Percentiles rank a stretch among this genome's conserved stretches.
Evolutionary conservation across 2,797 vertebrate species (phyloP).

Genomic region (Protosalanx chinensis): DNA sequence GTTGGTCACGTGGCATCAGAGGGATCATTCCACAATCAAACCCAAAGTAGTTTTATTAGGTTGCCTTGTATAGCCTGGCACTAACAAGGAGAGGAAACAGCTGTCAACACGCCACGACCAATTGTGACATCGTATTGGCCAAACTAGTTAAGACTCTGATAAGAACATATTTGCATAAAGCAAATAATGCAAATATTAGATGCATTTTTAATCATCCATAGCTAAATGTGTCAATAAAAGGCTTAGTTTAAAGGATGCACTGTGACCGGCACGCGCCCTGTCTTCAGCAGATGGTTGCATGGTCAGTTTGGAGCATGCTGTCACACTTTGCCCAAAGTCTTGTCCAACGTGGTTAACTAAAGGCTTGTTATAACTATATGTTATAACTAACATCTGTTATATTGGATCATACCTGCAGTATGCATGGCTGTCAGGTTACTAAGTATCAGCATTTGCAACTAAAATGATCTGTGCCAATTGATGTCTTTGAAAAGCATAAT

Average conservation of each 20-base stretch:
- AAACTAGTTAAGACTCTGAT: background rate
- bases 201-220: background rate
- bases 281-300: background rate
- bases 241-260: background rate
- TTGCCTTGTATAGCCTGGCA: no score
- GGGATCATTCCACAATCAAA: background rate
- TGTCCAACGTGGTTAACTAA: background rate
- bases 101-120: background rate
- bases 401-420: background rate
- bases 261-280: background rate
- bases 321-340: background rate
- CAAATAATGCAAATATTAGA: no score
- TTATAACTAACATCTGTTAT: background rate
- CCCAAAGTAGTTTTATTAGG: background rate
- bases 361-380: no score
- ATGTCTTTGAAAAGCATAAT: background rate
- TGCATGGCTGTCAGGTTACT: background rate
- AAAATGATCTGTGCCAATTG: background rate
- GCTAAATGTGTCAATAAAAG: background rate
- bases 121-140: background rate
- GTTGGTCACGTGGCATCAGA: background rate
- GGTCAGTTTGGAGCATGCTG: background rate
- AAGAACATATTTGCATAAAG: no score
- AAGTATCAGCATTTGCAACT: background rate
- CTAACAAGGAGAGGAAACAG: conserved; percentile 4